phyloP scores from a whole-genome alignment of 1,140 invertebrate genomes.

The Oscheius sp. region DNA sequence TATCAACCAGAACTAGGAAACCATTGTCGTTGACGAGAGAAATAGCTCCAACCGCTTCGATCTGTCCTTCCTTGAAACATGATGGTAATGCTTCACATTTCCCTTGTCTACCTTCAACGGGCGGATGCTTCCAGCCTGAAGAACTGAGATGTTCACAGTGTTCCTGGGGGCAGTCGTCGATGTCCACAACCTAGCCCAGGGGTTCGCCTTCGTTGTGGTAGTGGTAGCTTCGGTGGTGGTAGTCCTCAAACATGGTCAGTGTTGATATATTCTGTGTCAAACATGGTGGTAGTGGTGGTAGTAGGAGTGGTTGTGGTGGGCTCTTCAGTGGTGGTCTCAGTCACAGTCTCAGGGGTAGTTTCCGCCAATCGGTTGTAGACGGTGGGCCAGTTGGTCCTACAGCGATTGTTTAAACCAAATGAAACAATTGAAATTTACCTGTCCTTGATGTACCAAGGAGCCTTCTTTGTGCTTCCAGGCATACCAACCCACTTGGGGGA shows the following conservation, averaged over 20 bases:
- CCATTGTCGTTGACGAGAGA: constrained; percentile 53
- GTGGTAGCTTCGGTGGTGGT: constrained; percentile 16
- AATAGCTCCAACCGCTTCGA: constrained; percentile 48
- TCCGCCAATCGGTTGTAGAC: constrained; percentile 29
- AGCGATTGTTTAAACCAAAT: no score
- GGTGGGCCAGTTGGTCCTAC: constrained; percentile 31
- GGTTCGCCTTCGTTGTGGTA: constrained; percentile 36
- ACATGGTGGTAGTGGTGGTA: constrained; percentile 10
- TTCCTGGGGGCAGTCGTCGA: constrained; percentile 43
- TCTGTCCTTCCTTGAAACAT: constrained; percentile 45
- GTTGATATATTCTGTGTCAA: background rate
- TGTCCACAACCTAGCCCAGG: constrained; percentile 49
- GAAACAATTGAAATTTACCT: no score
- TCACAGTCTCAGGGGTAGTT: constrained; percentile 25
- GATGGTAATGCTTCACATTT: background rate
- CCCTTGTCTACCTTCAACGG: constrained; percentile 38
- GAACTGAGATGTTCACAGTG: constrained; percentile 49
- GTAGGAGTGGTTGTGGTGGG: constrained; percentile 12
- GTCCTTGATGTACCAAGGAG: constrained; percentile 52
- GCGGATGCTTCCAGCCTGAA: constrained; percentile 48
- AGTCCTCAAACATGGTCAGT: background rate
- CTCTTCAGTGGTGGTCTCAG: background rate
- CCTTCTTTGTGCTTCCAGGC: constrained; percentile 28
- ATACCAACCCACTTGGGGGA: constrained; percentile 30
- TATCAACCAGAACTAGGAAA: constrained; percentile 49